Evolutionary conservation across 2,888 invertebrate species (phyloP), one percentile per base, ranked within the genome.

Genomic region (Cantharis flavilabris): DNA sequence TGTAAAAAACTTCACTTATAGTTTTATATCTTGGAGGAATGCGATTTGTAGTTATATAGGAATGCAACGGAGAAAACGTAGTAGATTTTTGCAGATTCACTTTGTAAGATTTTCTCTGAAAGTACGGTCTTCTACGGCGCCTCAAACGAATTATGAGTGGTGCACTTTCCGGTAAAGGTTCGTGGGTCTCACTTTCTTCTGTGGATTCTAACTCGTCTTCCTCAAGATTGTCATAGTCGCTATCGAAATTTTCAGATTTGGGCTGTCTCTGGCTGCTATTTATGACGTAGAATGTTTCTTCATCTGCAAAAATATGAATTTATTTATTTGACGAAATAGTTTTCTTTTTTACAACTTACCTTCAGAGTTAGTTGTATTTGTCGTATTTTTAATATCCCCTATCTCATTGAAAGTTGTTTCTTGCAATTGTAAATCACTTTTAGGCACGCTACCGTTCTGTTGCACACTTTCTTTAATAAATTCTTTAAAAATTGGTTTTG

Each of bases 401-500:
- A 13, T n/a, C 2, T 49, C 49, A n/a, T n/a, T 49, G 0, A n/a
- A 49, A 49, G 2, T n/a, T n/a, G 49, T 49, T 49, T 49, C 49
- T n/a, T 49, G 49, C 5, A 49, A n/a, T 49, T 49, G n/a, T 49
- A 49, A 49, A 49, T 49, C 49, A 49, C 49, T 49, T 49, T 49
- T 49, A 2, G 49, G 49, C 7, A 49, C 49, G n/a, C 49, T 13
- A 2, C 7, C 49, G 49, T n/a, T 7, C 7, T n/a, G 49, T 49
- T n/a, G 49, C n/a, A 49, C 49, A 9, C n/a, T 49, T n/a, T n/a
- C 7, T 9, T 49, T n/a, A 13, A 65, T 26, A 11, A 72, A 23
- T 18, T 75, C 76, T 69, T 81, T 70, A 73, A 86, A 86, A 75
- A 90, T 85, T 49, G 90, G 90, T 83, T 90, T 88, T 1, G 92